Conservation (phyloP, 2,888 invertebrate genomes). For the Conistra vaccinii region DNA sequence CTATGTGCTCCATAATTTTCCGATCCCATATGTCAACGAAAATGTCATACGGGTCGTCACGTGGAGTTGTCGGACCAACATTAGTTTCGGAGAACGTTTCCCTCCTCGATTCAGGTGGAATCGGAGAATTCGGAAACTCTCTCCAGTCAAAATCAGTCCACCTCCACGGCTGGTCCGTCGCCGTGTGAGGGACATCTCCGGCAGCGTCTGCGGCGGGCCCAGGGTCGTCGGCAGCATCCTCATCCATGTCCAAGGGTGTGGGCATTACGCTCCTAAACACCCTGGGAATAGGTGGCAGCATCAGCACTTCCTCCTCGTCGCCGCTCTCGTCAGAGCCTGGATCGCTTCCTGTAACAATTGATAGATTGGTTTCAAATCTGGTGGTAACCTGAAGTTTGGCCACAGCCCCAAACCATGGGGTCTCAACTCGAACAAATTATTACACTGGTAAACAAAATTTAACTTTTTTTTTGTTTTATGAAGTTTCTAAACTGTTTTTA, state of each 20-base stretch:
- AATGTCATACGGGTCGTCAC: constrained; percentile 53
- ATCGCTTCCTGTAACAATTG: constrained; percentile 1
- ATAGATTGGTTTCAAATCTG: not conserved
- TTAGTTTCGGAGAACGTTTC: constrained; percentile 52
- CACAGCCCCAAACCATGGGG: no score
- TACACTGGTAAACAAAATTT: no score
- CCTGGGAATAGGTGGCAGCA: not conserved
- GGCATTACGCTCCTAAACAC: no score
- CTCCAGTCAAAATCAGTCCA: not conserved
- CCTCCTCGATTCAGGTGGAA: constrained; percentile 39
- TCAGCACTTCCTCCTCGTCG: not conserved
- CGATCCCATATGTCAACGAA: constrained; percentile 65
- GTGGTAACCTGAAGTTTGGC: not conserved
- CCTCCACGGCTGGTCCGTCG: no score
- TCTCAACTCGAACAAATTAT: no score
- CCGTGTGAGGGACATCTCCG: not conserved
- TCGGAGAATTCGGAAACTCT: constrained; percentile 26
- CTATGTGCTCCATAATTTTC: constrained; percentile 64
- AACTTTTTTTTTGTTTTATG: no score
- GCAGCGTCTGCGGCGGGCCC: no score
- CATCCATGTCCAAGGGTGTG: not conserved
- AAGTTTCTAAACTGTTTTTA: no score
- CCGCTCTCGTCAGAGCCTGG: not conserved
- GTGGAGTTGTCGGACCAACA: constrained; percentile 55
- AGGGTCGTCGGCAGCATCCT: no score